Percentiles rank a stretch among this genome's conserved stretches.
Conservation (phyloP, 1,140 invertebrate genomes). For the Lerema accius region DNA sequence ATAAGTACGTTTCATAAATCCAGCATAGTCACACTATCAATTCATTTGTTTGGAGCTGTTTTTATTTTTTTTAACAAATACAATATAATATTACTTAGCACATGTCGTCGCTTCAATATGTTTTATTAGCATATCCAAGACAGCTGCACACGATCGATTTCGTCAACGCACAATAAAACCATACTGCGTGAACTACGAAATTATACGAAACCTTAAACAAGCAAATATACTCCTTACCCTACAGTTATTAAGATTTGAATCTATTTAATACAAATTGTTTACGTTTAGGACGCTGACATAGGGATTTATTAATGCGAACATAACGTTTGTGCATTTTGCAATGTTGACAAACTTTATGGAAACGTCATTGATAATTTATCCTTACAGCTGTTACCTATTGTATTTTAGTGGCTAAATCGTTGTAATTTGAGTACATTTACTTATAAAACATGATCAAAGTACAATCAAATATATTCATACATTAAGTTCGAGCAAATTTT, state of each 20-base stretch:
- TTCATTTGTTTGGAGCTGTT: too few species aligned
- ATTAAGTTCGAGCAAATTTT: too few species aligned
- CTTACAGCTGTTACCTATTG: neutral
- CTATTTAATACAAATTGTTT: neutral
- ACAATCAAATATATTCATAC: too few species aligned
- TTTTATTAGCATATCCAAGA: slow-evolving; percentile 30
- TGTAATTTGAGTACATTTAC: neutral
- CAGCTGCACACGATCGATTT: slow-evolving; percentile 29
- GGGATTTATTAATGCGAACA: slow-evolving; percentile 8
- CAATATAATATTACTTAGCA: neutral
- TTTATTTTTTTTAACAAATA: too few species aligned
- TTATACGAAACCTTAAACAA: neutral
- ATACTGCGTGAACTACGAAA: slow-evolving; percentile 17
- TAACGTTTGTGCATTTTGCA: slow-evolving; percentile 9
- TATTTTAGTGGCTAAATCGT: neutral
- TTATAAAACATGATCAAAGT: too few species aligned
- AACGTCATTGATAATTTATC: slow-evolving; percentile 12
- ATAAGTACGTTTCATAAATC: too few species aligned
- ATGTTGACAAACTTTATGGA: slow-evolving; percentile 20
- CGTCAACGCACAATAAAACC: slow-evolving; percentile 20
- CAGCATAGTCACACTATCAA: too few species aligned
- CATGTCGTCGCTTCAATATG: slow-evolving; percentile 8
- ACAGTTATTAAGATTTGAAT: neutral
- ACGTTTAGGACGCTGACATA: slow-evolving; percentile 13
- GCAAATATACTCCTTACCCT: neutral